Evolutionary conservation across 1,140 invertebrate species (phyloP).

Genomic region (Leptopilina clavipes): DNA sequence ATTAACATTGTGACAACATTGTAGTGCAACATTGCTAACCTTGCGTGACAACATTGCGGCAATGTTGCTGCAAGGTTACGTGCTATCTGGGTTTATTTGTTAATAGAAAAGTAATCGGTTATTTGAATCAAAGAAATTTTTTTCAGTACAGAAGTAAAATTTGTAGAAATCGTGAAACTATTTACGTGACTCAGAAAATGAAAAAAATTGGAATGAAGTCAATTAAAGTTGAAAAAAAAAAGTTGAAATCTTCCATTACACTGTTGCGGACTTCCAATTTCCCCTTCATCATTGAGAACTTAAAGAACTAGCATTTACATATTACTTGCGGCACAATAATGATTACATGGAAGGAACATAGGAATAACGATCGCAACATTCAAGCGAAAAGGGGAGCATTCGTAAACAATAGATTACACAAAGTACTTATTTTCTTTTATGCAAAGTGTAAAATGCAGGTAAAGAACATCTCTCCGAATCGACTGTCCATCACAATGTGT

Average conservation of each 20-base stretch:
- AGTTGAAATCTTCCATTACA: neutral
- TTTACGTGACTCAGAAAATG: neutral
- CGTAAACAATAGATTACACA: conserved; percentile 16
- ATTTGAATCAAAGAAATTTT: no score
- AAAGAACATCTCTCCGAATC: neutral
- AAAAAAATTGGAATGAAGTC: neutral
- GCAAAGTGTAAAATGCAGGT: conserved; percentile 16
- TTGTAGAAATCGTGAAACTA: no score
- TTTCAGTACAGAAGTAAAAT: no score
- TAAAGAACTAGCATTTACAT: neutral
- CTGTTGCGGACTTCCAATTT: neutral
- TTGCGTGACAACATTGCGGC: no score
- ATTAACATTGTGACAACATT: no score
- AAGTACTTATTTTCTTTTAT: conserved; percentile 24
- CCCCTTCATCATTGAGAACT: neutral
- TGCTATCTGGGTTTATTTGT: no score
- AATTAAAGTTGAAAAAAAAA: neutral
- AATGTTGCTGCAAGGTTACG: no score
- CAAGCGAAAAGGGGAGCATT: conserved; percentile 2
- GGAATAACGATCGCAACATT: neutral
- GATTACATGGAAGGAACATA: neutral
- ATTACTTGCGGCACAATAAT: neutral
- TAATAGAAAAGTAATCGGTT: no score
- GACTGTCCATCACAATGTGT: conserved; percentile 1
- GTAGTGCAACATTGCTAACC: no score